A percentile compares a stretch with the other conserved stretches of the same genome.
phyloP scores from a whole-genome alignment of 2,113 vertebrate genomes.

The Mus spicilegus region DNA sequence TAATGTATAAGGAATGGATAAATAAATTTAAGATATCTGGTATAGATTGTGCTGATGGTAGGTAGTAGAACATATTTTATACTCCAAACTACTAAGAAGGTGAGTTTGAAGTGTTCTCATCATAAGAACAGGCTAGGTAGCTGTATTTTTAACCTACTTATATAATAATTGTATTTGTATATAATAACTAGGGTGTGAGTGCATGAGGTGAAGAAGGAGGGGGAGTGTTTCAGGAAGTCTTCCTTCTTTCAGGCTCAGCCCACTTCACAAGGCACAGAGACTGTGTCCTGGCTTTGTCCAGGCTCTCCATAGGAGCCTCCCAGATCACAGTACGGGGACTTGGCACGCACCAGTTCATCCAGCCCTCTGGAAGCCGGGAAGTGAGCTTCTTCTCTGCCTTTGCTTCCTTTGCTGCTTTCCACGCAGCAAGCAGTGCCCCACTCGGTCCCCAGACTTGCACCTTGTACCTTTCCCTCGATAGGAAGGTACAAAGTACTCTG shows the following conservation, averaged over 20 bases:
- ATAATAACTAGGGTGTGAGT: background rate
- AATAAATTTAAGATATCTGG: background rate
- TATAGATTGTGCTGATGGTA: background rate
- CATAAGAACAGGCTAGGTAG: background rate
- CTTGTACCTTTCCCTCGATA: background rate
- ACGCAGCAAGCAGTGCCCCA: background rate
- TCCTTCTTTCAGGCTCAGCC: background rate
- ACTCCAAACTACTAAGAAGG: background rate
- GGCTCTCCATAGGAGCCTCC: accelerated
- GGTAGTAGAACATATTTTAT: background rate
- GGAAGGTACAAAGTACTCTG: background rate
- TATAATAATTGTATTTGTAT: background rate
- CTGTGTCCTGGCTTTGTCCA: no score
- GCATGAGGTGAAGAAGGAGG: background rate
- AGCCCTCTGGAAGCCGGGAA: background rate
- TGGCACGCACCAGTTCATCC: accelerated
- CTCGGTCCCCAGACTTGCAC: background rate
- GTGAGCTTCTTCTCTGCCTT: background rate
- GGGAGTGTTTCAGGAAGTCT: background rate
- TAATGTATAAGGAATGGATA: background rate
- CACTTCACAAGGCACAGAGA: background rate
- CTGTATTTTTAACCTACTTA: background rate
- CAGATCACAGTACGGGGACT: background rate
- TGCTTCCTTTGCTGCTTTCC: background rate
- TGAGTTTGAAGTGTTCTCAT: background rate